phyloP scores from a whole-genome alignment of 2,888 invertebrate species.

The Netelia fuscicornis region DNA sequence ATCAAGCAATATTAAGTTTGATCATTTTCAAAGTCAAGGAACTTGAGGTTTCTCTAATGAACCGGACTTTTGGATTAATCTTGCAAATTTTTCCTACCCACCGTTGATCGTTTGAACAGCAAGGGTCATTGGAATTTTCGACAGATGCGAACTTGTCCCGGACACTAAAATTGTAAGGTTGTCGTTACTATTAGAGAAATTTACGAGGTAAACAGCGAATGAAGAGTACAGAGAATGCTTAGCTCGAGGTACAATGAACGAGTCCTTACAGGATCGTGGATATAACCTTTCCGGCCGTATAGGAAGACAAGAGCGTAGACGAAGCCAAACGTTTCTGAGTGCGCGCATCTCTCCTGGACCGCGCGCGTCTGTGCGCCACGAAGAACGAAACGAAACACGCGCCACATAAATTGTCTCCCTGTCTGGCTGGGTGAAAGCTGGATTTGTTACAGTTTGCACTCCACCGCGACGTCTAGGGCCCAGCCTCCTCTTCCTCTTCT shows the following conservation, averaged over 20 bases:
- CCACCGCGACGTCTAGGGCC: slow-evolving; percentile 80
- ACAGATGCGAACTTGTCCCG: slow-evolving; percentile 3
- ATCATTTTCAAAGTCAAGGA: slow-evolving; percentile 19
- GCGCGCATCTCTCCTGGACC: slow-evolving; percentile 73
- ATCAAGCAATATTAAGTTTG: slow-evolving; percentile 3
- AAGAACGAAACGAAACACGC: slow-evolving; percentile 82
- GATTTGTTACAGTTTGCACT: slow-evolving; percentile 85
- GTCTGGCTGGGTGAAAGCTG: slow-evolving; percentile 84
- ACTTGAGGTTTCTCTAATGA: background rate
- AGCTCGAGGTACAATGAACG: slow-evolving; percentile 32
- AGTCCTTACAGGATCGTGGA: slow-evolving; percentile 58
- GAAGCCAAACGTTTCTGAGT: slow-evolving; percentile 54
- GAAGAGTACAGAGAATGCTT: slow-evolving; percentile 13
- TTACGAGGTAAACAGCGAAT: slow-evolving; percentile 12
- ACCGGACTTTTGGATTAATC: background rate
- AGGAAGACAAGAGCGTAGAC: slow-evolving; percentile 45
- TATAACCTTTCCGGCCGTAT: slow-evolving; percentile 10
- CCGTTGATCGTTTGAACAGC: background rate
- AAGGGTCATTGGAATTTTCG: background rate
- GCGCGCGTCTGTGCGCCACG: slow-evolving; percentile 72
- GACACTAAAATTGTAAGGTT: background rate
- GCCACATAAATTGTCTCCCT: slow-evolving; percentile 84
- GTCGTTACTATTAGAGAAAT: slow-evolving; percentile 15
- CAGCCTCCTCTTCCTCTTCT: slow-evolving; percentile 62
- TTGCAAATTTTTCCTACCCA: background rate